Evolutionary conservation across 2,113 vertebrate species (phyloP).

Genomic region (Glaucomys volans): DNA sequence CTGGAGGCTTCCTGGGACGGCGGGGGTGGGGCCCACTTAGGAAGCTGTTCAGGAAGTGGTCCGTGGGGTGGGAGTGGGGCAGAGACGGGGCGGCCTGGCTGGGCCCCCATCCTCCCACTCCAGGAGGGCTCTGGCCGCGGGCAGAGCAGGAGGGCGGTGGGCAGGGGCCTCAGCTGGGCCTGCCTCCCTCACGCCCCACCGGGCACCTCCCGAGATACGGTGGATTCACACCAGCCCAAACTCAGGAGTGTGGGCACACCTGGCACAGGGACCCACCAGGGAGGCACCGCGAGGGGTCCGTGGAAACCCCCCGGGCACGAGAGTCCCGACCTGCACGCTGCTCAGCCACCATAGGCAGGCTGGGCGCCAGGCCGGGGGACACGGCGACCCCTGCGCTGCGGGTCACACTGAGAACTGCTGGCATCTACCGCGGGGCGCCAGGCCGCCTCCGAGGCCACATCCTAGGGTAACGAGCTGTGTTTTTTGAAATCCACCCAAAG

Average conservation of each 20-base stretch:
- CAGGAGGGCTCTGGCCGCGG: neutral
- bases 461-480: neutral
- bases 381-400: too few species aligned
- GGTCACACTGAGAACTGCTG: accelerated
- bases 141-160: neutral
- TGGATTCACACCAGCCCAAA: accelerated
- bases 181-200: too few species aligned
- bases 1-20: neutral
- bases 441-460: accelerated
- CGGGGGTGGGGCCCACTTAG: neutral
- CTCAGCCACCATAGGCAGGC: neutral
- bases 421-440: neutral
- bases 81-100: neutral
- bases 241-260: accelerated
- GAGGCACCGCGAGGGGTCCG: neutral
- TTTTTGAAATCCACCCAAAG: neutral
- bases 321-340: neutral
- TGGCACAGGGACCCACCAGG: accelerated
- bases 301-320: accelerated
- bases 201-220: neutral
- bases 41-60: conserved; percentile 25
- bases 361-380: too few species aligned
- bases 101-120: neutral
- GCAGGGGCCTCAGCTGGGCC: neutral
- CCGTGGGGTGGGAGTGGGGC: neutral